Base-by-base conservation (phyloP, 2,797 vertebrate genomes). In the Pipistrellus pygmaeus region DNA sequence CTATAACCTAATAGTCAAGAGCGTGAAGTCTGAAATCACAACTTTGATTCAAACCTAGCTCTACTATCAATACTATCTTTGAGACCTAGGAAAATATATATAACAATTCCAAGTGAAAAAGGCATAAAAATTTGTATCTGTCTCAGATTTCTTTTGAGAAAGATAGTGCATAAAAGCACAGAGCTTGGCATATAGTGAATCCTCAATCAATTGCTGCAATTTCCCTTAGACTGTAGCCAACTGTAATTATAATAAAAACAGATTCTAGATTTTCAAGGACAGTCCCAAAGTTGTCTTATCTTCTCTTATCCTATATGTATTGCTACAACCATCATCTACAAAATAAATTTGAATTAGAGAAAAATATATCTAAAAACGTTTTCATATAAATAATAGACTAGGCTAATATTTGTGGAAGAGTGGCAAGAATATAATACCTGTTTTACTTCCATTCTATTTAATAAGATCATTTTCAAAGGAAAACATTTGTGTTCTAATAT, bases 401-500 rank as follows among this genome's bases (percentile, higher is more conserved):
- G 12, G 88, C 9, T 76, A 69, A 92, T 85, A 76, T 71, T 95
- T 84, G 35, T 20, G 41, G 62, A 86, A 91, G 2, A 82, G 4
- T 68, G n/a, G 55, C 0, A 71, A 71, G 20, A 81, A 57, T 71
- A 81, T 32, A 88, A 68, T 18, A 64, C 25, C 27, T 48, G 2
- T 3, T 88, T 94, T 71, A 77, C 18, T 77, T 94, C 14, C 9
- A 25, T 76, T 90, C 25, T 83, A 77, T 82, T 95, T 85, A 88
- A 64, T n/a, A 85, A 85, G 21, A 2, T 64, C 66, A 60, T 78
- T 85, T 55, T 64, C 48, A 81, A 32, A 66, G 44, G 38, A 85
- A 88, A 30, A 90, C 93, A 77, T 46, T 62, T 60, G 84, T 73
- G 13, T 88, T 91, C 4, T 17, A 69, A 82, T 88, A 69, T 57